Evolutionary conservation across 1,140 invertebrate species (phyloP).

Genomic region (Bombus affinis): DNA sequence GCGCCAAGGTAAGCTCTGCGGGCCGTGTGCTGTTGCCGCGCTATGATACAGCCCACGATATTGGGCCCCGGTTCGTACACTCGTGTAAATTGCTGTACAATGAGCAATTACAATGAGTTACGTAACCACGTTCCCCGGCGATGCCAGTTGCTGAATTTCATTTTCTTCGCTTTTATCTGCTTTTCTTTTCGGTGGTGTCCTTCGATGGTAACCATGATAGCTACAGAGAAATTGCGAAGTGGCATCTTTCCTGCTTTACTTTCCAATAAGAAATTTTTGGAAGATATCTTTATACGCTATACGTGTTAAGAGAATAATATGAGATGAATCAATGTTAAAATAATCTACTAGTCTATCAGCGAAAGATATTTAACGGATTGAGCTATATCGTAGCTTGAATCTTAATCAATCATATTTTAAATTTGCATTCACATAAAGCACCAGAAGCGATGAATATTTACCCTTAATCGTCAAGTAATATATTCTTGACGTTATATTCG

Average conservation of each 20-base stretch:
- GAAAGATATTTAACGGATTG: no score
- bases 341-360: no score
- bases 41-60: slow-evolving; percentile 75
- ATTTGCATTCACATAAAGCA: no score
- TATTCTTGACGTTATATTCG: not conserved
- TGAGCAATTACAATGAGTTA: slow-evolving; percentile 68
- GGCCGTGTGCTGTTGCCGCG: slow-evolving; percentile 59
- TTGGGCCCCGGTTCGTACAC: slow-evolving; percentile 66
- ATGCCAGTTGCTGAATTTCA: not conserved
- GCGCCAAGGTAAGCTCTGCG: slow-evolving; percentile 51
- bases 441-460: no score
- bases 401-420: no score
- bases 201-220: no score
- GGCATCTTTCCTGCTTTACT: not conserved
- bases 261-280: not conserved
- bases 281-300: no score
- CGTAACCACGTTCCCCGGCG: slow-evolving; percentile 9
- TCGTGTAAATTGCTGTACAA: slow-evolving; percentile 76
- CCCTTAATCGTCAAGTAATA: not conserved
- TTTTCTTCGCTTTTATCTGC: not conserved
- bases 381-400: no score
- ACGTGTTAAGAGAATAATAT: no score
- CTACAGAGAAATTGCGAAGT: no score
- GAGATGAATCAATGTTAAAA: no score
- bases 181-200: not conserved